Evolutionary conservation across 2,888 invertebrate species (phyloP).

Genomic region (Crocallis elinguaria): DNA sequence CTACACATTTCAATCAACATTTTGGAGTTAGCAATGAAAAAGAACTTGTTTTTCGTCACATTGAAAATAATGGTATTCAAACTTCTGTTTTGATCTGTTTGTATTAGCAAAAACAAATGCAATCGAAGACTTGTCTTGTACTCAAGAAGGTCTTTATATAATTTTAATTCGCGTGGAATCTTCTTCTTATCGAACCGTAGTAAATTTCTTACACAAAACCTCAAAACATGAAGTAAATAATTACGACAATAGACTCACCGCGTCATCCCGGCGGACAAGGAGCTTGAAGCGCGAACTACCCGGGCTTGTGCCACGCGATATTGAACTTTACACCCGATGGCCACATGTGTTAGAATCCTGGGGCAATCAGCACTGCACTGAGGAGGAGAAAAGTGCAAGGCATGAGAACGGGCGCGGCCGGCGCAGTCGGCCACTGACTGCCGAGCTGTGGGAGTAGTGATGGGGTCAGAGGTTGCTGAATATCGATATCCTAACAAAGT

Average conservation of each 20-base stretch:
- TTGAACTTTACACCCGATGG: constrained; percentile 74
- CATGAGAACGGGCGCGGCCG: constrained; percentile 64
- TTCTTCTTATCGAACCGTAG: neutral
- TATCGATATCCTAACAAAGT: neutral
- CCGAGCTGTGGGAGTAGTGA: constrained; percentile 52
- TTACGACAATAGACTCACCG: constrained; percentile 61
- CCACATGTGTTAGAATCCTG: constrained; percentile 79
- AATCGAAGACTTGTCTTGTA: too few relatives aligned
- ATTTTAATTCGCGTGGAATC: neutral
- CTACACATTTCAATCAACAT: too few relatives aligned
- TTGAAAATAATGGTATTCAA: too few relatives aligned
- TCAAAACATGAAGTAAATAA: constrained; percentile 32
- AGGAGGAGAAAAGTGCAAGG: constrained; percentile 38
- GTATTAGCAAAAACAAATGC: too few relatives aligned
- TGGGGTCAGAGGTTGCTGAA: constrained; percentile 39
- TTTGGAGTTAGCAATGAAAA: too few relatives aligned
- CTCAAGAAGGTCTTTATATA: too few relatives aligned
- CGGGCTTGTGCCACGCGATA: constrained; percentile 80
- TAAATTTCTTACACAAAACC: neutral
- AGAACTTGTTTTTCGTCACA: too few relatives aligned
- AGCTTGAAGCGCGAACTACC: constrained; percentile 66
- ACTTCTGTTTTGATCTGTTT: too few relatives aligned
- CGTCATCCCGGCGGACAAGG: constrained; percentile 76
- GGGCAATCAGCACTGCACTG: constrained; percentile 53
- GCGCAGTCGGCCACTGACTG: constrained; percentile 64